Conservation (phyloP, 2,888 invertebrate species). For the Parnassius orleans region DNA sequence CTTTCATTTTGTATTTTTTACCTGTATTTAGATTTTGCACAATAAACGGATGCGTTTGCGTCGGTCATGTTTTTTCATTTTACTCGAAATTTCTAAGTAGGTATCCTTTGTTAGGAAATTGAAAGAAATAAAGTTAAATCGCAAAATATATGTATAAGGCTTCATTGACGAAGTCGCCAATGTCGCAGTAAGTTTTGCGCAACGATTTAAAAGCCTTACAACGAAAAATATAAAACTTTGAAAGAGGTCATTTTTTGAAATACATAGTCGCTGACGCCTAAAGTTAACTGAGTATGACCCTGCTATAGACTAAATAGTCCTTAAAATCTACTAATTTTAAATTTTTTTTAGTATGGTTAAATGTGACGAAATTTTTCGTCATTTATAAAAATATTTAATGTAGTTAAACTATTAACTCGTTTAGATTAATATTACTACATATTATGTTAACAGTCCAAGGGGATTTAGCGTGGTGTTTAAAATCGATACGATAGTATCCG, state of each 20-base stretch:
- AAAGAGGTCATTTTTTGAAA: conserved; percentile 3
- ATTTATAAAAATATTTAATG: too few relatives aligned
- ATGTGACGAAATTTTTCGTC: too few relatives aligned
- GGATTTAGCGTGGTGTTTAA: conserved; percentile 1
- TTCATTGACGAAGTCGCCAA: conserved; percentile 27
- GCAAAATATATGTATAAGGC: not conserved
- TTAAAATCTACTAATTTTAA: too few relatives aligned
- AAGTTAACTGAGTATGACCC: not conserved
- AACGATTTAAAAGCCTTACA: conserved; percentile 28
- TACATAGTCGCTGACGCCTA: not conserved
- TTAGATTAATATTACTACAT: too few relatives aligned
- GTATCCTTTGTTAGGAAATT: conserved; percentile 3
- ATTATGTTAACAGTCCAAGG: too few relatives aligned
- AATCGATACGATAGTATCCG: conserved; percentile 26
- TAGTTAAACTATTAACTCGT: too few relatives aligned
- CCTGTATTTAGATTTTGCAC: conserved; percentile 24
- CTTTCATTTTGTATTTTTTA: conserved; percentile 20
- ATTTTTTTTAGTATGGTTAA: too few relatives aligned
- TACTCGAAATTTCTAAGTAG: not conserved
- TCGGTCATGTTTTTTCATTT: conserved; percentile 25
- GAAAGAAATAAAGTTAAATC: conserved; percentile 14
- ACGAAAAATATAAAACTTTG: conserved; percentile 8
- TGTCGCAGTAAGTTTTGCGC: conserved; percentile 33
- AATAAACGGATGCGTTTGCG: conserved; percentile 43
- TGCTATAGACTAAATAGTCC: not conserved